A percentile compares a stretch with the other conserved stretches of the same genome.
phyloP scores from a whole-genome alignment of 1,140 invertebrate species.

The Meloidogyne hapla region DNA sequence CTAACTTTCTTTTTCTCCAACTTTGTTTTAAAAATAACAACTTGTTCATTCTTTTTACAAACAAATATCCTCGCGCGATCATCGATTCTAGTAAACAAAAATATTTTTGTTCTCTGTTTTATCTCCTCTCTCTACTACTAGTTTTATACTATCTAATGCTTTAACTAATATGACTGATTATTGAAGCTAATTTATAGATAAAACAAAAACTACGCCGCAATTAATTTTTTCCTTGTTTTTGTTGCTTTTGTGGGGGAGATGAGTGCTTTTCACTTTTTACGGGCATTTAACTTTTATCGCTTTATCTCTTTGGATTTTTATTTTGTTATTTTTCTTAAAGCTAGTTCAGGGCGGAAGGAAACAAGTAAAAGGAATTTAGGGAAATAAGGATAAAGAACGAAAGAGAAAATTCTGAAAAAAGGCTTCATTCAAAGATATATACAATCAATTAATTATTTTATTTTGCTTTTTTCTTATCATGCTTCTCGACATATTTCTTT shows the following conservation, averaged over 20 bases:
- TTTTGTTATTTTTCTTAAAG: no score
- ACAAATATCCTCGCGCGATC: not conserved
- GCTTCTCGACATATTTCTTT: not conserved
- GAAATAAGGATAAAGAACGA: conserved; percentile 3
- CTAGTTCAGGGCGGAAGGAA: conserved; percentile 7
- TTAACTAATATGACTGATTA: not conserved
- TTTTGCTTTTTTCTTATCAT: not conserved
- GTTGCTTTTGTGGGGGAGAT: not conserved
- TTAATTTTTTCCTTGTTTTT: not conserved
- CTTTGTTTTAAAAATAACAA: not conserved
- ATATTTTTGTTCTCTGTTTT: not conserved
- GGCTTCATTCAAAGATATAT: not conserved
- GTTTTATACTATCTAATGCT: not conserved
- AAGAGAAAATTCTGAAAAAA: not conserved
- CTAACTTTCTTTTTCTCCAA: not conserved
- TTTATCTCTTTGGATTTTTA: not conserved
- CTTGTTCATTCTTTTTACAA: not conserved
- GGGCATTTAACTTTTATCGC: conserved; percentile 7
- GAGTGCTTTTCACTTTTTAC: conserved; percentile 1
- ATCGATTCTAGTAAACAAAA: not conserved
- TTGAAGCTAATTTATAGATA: not conserved
- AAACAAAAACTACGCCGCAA: conserved; percentile 2
- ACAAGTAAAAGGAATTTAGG: not conserved
- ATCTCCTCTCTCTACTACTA: not conserved
- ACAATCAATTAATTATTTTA: not conserved